Evolutionary conservation across 1,140 invertebrate genomes (phyloP).

Genomic region (Aphelenchoides fujianensis): DNA sequence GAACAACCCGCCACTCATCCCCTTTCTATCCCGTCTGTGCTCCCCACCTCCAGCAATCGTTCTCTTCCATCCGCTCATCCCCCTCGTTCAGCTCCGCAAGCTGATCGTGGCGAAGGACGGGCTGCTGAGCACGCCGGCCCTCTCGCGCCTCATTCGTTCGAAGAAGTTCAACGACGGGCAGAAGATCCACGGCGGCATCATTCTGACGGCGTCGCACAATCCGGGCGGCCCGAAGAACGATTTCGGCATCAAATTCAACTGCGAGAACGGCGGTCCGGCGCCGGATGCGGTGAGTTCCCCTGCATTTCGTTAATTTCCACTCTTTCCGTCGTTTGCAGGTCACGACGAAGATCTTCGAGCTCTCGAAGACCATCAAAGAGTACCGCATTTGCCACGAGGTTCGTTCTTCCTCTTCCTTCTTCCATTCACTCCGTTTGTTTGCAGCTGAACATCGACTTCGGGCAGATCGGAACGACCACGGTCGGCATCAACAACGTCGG

Average conservation of each 20-base stretch:
- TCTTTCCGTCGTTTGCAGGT: constrained; percentile 39
- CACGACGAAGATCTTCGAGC: constrained; percentile 82
- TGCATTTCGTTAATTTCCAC: not conserved
- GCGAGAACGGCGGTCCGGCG: constrained; percentile 89
- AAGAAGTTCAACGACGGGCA: constrained; percentile 28
- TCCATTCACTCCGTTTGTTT: too few species aligned
- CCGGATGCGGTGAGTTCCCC: constrained; percentile 72
- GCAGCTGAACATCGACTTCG: constrained; percentile 75
- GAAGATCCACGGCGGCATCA: constrained; percentile 78
- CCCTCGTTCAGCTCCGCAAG: constrained; percentile 77
- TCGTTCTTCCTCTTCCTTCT: too few species aligned
- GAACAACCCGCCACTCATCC: too few species aligned
- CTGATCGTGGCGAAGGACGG: constrained; percentile 86
- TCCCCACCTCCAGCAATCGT: too few species aligned
- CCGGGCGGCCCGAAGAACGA: constrained; percentile 93
- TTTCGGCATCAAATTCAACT: constrained; percentile 99
- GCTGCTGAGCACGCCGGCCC: constrained; percentile 90
- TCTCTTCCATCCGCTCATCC: too few species aligned
- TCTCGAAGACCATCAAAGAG: constrained; percentile 74
- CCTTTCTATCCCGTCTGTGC: too few species aligned
- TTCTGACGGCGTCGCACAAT: constrained; percentile 96
- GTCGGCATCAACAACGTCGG: constrained; percentile 70
- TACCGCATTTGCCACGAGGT: constrained; percentile 79
- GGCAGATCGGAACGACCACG: constrained; percentile 69
- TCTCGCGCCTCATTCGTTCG: constrained; percentile 81